These are phyloP conservation scores for Lissonota sp. DNA, from an alignment of 2,888 invertebrate genomes.

Conservation along the genomic window DNA sequence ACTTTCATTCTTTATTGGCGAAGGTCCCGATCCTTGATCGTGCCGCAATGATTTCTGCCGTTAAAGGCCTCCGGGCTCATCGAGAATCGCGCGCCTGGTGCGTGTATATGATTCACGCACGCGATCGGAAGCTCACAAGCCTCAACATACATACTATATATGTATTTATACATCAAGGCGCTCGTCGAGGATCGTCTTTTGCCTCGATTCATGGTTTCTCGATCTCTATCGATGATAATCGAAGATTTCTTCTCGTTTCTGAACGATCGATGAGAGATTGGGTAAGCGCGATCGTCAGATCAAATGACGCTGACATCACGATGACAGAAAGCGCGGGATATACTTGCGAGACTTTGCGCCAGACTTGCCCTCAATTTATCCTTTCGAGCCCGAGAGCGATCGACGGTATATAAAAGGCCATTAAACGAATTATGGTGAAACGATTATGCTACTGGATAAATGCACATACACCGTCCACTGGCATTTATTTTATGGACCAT, in stretches of 20 bases:
- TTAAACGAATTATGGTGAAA: constrained; percentile 53
- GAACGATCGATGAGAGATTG: constrained; percentile 15
- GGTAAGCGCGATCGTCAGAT: constrained; percentile 43
- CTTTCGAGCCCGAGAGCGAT: neutral
- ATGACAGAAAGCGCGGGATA: constrained; percentile 45
- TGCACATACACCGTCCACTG: neutral
- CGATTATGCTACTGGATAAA: constrained; percentile 45
- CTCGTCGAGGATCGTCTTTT: no score
- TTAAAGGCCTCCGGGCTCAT: constrained; percentile 48
- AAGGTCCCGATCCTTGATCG: constrained; percentile 61
- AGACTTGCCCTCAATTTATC: constrained; percentile 1
- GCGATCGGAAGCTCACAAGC: constrained; percentile 55
- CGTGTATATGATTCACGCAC: constrained; percentile 57
- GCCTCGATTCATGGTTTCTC: constrained; percentile 38
- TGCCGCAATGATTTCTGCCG: constrained; percentile 57
- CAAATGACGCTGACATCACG: constrained; percentile 45
- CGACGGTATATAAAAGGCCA: constrained; percentile 33
- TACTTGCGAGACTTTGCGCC: constrained; percentile 11
- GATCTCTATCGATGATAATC: constrained; percentile 49
- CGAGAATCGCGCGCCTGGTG: constrained; percentile 23
- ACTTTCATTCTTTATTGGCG: constrained; percentile 58
- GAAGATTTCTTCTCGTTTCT: constrained; percentile 29
- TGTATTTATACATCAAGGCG: neutral
- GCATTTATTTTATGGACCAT: neutral
- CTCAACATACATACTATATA: constrained; percentile 7